Evolutionary conservation across 2,797 vertebrate species (phyloP).

Genomic region (Tapirus indicus): DNA sequence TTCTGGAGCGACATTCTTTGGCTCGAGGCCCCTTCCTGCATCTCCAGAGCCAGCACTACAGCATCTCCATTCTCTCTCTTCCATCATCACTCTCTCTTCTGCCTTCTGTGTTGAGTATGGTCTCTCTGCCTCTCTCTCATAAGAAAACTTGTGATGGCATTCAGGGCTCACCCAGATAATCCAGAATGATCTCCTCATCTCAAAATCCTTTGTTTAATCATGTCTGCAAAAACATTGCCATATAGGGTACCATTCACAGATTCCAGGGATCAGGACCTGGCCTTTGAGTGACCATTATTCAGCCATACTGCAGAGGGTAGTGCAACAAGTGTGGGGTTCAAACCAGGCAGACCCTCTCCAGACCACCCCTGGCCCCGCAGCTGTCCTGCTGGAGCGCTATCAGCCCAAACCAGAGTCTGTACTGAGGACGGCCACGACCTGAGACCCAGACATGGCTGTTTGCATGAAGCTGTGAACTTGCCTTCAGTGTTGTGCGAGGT

Average conservation of each 20-base stretch:
- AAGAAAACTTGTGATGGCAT: background rate
- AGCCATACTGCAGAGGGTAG: background rate
- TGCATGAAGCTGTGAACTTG: background rate
- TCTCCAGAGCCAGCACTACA: background rate
- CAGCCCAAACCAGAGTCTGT: background rate
- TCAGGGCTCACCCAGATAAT: background rate
- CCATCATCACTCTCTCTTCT: too few relatives aligned
- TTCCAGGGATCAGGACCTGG: background rate
- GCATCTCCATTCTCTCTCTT: background rate
- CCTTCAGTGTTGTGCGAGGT: constrained; percentile 18
- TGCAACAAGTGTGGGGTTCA: background rate
- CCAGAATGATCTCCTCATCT: background rate
- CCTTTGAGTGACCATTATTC: background rate
- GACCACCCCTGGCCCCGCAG: background rate
- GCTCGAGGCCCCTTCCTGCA: background rate
- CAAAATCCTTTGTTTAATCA: background rate
- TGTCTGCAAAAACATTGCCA: background rate
- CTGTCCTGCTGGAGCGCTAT: background rate
- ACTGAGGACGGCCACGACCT: background rate
- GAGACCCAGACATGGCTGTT: background rate
- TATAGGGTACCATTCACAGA: background rate
- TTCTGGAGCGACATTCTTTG: background rate
- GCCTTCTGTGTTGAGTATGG: background rate
- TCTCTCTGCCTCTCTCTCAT: background rate
- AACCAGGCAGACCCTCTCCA: background rate